Conservation (phyloP, 2,113 vertebrate species). For the Mugil cephalus region DNA sequence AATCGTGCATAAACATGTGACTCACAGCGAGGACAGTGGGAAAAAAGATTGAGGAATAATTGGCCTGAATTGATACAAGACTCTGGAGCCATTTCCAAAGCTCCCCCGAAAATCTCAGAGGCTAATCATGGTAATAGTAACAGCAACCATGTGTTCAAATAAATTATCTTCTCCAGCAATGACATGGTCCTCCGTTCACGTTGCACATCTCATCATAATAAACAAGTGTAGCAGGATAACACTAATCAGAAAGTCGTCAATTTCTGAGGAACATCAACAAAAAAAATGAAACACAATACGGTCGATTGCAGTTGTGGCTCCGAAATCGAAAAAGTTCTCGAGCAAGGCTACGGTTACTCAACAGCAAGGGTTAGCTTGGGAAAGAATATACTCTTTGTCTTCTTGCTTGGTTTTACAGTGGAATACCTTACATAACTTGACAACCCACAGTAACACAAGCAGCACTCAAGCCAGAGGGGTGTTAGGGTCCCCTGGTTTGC, state of each 20-base stretch:
- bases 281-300: conserved; percentile 22
- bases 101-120: conserved; percentile 26
- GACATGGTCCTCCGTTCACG: conserved; percentile 35
- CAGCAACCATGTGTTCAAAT: conserved; percentile 70
- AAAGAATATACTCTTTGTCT: conserved; percentile 55
- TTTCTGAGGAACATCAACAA: conserved; percentile 33
- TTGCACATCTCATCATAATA: conserved; percentile 60
- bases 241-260: neutral
- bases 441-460: conserved; percentile 38
- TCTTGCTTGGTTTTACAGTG: conserved; percentile 60
- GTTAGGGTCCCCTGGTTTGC: conserved; percentile 22
- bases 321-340: conserved; percentile 25
- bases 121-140: conserved; percentile 58
- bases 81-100: conserved; percentile 45
- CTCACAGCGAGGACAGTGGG: conserved; percentile 57
- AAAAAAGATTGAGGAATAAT: conserved; percentile 61
- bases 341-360: conserved; percentile 44
- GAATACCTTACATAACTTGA: conserved; percentile 68
- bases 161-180: conserved; percentile 44
- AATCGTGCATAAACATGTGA: conserved; percentile 65
- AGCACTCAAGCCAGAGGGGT: conserved; percentile 18
- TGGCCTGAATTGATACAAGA: conserved; percentile 66
- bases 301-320: conserved; percentile 10
- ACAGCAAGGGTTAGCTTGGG: conserved; percentile 27
- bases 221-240: conserved; percentile 26